Evolutionary conservation across 2,113 vertebrate species (phyloP), one percentile per base, ranked within the genome.

Genomic region (Myxocyprinus asiaticus): DNA sequence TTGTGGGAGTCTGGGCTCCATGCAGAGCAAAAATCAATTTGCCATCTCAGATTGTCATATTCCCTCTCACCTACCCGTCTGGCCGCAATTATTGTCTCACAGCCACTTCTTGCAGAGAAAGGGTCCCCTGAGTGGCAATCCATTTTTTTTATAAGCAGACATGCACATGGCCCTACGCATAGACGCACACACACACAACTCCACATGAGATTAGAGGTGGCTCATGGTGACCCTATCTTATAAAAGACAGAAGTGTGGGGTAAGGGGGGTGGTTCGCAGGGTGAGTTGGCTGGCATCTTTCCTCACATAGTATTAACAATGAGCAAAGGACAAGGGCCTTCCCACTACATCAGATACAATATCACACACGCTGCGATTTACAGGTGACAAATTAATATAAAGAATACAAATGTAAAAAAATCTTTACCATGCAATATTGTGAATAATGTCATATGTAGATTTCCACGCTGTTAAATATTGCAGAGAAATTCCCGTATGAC

Each of bases 11-110:
- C 76, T 76, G 51, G 62, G 74, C 86, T 85, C 74, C 76, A 87
- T 79, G 84, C 85, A 83, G 88, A 89, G 82, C 84, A 78, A 86
- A 92, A 92, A 92, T 92, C 90, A 88, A 92, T 92, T 91, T 90
- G 83, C 87, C 84, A 86, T 91, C 82, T 88, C 64, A 81, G 87
- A 91, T 90, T 88, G 85, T 87, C 89, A 87, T 86, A 90, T 89
- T 89, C 84, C 73, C 81, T 84, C 84, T 90, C 81, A 86, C 86
- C 84, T 85, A 82, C 68, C 75, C 74, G 78, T 71, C 83, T 64
- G 81, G 53, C 81, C 61, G 86, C 87, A 89, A 90, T 92, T 91
- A 90, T 87, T 87, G 87, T 87, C 80, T 82, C 70, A 77, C 81
- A 84, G 81, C 81, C 81, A 83, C 79, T 84, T 89, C 86, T 66